Evolutionary conservation across 2,888 invertebrate species (phyloP).

Genomic region (Syrphus vitripennis): DNA sequence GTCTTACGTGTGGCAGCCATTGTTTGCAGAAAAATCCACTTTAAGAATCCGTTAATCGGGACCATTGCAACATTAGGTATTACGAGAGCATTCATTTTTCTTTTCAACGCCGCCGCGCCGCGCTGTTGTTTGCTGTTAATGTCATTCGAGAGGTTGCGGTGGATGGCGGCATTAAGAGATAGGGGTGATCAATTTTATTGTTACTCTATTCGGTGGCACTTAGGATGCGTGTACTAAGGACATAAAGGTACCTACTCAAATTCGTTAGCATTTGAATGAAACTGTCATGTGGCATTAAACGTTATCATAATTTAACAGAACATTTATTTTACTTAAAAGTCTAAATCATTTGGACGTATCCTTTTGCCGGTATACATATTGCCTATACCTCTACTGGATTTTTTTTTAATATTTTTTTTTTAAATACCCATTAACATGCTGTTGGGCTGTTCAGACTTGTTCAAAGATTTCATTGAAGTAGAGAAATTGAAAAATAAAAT

Average conservation of each 20-base stretch:
- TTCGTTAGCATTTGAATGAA: slow-evolving; percentile 64
- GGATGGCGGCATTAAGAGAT: neutral
- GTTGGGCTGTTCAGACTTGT: neutral
- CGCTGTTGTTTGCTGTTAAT: slow-evolving; percentile 26
- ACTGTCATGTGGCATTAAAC: slow-evolving; percentile 74
- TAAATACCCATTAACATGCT: neutral
- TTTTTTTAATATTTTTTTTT: neutral
- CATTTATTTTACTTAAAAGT: slow-evolving; percentile 73
- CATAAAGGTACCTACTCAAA: slow-evolving; percentile 65
- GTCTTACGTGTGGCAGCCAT: slow-evolving; percentile 49
- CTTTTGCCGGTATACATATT: neutral
- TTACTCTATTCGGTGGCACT: slow-evolving; percentile 52
- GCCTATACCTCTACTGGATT: neutral
- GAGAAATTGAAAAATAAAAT: slow-evolving; percentile 6
- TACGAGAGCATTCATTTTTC: slow-evolving; percentile 45
- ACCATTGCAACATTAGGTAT: slow-evolving; percentile 65
- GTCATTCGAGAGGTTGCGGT: neutral
- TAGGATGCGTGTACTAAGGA: slow-evolving; percentile 59
- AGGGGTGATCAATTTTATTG: slow-evolving; percentile 53
- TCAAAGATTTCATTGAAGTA: neutral
- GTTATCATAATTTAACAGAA: slow-evolving; percentile 74
- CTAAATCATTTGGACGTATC: slow-evolving; percentile 42
- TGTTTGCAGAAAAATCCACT: slow-evolving; percentile 43
- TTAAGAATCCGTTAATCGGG: slow-evolving; percentile 32
- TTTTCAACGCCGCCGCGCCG: slow-evolving; percentile 14